Conservation (phyloP, 2,797 vertebrate genomes). For the Gymnocypris eckloni region DNA sequence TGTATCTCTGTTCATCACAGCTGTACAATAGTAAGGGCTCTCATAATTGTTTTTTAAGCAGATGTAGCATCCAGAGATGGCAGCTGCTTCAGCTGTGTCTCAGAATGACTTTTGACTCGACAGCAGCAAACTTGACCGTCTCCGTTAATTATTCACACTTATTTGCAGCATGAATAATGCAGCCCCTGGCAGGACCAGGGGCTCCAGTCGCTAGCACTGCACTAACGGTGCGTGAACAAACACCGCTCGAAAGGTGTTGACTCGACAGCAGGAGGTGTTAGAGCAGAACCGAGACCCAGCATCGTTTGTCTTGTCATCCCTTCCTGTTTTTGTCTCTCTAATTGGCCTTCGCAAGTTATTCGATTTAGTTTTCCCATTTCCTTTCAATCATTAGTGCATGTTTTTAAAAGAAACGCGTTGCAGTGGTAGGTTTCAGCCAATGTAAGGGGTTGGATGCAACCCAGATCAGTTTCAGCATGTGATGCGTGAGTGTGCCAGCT, state of each 20-base stretch:
- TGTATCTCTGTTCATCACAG: not conserved
- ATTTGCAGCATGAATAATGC: slow-evolving; percentile 60
- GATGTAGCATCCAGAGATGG: not conserved
- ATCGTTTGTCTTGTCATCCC: slow-evolving; percentile 37
- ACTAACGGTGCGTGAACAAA: slow-evolving; percentile 43
- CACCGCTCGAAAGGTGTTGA: slow-evolving; percentile 31
- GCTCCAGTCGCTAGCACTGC: slow-evolving; percentile 40
- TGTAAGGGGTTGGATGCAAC: not conserved
- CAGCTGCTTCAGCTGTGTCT: not conserved
- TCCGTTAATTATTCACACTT: slow-evolving; percentile 59
- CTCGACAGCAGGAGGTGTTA: slow-evolving; percentile 37
- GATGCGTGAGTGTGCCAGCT: slow-evolving; percentile 23
- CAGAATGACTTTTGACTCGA: slow-evolving; percentile 3
- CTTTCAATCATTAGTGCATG: not conserved
- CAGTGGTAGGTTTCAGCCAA: too few relatives aligned
- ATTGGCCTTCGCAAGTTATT: not conserved
- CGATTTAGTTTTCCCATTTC: not conserved
- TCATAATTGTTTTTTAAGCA: not conserved
- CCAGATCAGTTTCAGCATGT: slow-evolving; percentile 19
- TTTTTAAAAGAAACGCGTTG: not conserved
- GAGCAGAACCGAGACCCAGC: slow-evolving; percentile 26
- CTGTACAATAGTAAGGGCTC: not conserved
- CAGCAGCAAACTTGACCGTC: slow-evolving; percentile 41
- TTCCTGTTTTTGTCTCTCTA: slow-evolving; percentile 37
- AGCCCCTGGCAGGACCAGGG: slow-evolving; percentile 39